Conservation (phyloP, 2,888 invertebrate species). For the Hydroisotoma schaefferi region DNA sequence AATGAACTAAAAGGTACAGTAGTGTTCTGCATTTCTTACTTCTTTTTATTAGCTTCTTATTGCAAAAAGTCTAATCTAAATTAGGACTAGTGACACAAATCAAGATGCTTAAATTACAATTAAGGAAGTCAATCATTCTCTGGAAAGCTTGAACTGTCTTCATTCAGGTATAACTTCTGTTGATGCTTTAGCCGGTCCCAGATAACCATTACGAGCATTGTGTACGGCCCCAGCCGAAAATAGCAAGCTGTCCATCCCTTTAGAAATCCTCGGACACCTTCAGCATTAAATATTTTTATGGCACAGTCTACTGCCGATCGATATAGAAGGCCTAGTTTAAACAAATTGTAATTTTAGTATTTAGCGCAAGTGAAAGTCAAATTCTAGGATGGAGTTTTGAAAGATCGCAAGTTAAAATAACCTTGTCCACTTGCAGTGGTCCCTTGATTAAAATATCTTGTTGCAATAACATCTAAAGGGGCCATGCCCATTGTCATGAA, state of each 20-base stretch:
- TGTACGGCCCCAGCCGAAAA: constrained; percentile 84
- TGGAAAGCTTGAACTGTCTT: not conserved
- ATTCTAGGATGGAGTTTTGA: not conserved
- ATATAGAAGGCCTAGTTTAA: constrained; percentile 63
- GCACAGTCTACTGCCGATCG: constrained; percentile 72
- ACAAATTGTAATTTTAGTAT: not conserved
- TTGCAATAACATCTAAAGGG: constrained; percentile 84
- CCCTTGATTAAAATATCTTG: constrained; percentile 82
- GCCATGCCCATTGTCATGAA: constrained; percentile 75
- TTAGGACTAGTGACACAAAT: too few relatives aligned
- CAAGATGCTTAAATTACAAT: too few relatives aligned
- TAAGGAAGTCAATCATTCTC: too few relatives aligned
- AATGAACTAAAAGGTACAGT: too few relatives aligned
- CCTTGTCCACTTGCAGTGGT: constrained; percentile 61
- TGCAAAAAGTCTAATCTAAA: too few relatives aligned
- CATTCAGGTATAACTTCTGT: constrained; percentile 13
- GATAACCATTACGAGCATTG: constrained; percentile 78
- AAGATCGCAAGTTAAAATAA: not conserved
- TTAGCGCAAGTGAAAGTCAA: not conserved
- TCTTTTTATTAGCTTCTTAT: too few relatives aligned
- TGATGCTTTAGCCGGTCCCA: constrained; percentile 63
- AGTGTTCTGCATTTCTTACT: too few relatives aligned
- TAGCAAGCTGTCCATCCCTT: constrained; percentile 88
- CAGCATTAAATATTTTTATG: constrained; percentile 67
- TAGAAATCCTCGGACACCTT: constrained; percentile 77